Evolutionary conservation across 92 coral and sea anemone genomes (phyloP).

Genomic region (Porites rus): DNA sequence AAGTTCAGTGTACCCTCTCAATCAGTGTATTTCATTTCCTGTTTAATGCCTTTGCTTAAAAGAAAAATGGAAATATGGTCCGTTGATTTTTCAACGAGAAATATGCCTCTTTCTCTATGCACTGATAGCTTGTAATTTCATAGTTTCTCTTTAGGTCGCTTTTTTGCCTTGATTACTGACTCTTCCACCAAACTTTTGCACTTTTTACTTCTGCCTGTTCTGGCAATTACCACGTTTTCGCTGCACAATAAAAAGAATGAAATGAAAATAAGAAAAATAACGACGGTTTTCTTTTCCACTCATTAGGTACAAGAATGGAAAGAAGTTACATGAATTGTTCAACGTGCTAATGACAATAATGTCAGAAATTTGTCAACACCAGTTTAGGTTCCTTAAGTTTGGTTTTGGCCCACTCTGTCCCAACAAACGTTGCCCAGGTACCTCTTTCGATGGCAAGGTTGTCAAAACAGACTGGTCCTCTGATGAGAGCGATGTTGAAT

Average conservation of each 20-base stretch:
- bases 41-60: no score
- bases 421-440: constrained; percentile 72
- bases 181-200: no score
- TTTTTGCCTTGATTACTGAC: no score
- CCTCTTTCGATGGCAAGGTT: constrained; percentile 54
- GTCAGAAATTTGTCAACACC: constrained; percentile 69
- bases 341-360: constrained; percentile 34
- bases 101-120: no score
- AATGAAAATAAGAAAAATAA: neutral
- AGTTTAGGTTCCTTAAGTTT: constrained; percentile 74
- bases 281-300: neutral
- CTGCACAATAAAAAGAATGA: no score
- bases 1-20: no score
- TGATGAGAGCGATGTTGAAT: constrained; percentile 59
- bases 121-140: no score
- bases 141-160: no score
- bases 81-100: neutral
- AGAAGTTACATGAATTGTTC: constrained; percentile 56
- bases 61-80: neutral
- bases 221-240: no score
- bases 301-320: constrained; percentile 52
- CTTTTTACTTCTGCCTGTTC: no score
- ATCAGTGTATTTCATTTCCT: neutral
- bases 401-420: constrained; percentile 77
- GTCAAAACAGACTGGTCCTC: constrained; percentile 51